Base-by-base conservation (phyloP, 2,797 vertebrate species). In the Gymnopithys bicolor region DNA sequence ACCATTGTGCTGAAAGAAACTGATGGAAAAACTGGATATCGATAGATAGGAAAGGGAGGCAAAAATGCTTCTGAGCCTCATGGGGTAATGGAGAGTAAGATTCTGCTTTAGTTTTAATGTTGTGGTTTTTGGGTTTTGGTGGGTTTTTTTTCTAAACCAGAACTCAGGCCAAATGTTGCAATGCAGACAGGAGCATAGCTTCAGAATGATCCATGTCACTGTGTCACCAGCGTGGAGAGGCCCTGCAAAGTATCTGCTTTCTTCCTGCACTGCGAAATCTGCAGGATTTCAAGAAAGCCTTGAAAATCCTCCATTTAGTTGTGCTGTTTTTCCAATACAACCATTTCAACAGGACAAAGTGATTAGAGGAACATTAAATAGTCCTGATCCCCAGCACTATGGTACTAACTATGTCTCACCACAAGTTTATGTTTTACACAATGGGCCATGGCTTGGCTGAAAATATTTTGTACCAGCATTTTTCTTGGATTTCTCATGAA, bases 381-480 rank as follows among this genome's bases (percentile, higher is more conserved):
- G 41, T 68, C 62, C 23, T 11, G 2, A 18, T 62, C 52, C 49
- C 28, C 68, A 64, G 30, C 10, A 33, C 35, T 69, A 14, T 32
- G 39, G 37, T 25, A 46, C 14, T 23, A 77, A 53, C 52, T 62
- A 27, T 64, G 58, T 60, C 51, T 51, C 35, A 83, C 68, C 71
- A 64, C 53, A 77, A 62, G 39, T 60, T 82, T 85, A 76, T 83
- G 92, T 89, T 85, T 27, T 68, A 71, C 60, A 93, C 60, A 87
- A 33, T 68, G 10, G 69, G 45, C 37, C 56, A 48, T 13, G 69
- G 15, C 75, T 89, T 56, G 39, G 15, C 35, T 84, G 63, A 60
- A 62, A 87, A 76, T 56, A 56, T 32, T 88, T 91, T 76, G 52
- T 18, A 53, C 22, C 52, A 84, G 16, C n/a, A 59, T 86, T 93